Percentiles rank a stretch among this genome's conserved stretches.
Conservation (phyloP, 2,113 vertebrate genomes). For the Serinus canaria region DNA sequence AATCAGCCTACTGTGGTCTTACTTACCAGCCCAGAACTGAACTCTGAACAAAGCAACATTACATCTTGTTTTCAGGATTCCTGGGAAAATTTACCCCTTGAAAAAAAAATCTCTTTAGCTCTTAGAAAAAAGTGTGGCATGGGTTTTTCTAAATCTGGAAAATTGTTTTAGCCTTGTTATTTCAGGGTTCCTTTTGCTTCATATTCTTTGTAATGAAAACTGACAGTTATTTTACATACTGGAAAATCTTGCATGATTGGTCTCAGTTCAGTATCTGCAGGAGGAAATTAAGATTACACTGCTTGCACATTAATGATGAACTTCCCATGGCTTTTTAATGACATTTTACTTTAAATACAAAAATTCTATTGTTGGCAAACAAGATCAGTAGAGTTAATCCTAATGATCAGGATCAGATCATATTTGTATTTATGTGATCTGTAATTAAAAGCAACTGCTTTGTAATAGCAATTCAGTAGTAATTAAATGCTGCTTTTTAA, state of each 20-base stretch:
- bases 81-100: neutral
- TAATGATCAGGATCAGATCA: neutral
- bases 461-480: neutral
- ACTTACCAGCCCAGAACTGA: neutral
- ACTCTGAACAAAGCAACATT: neutral
- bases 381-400: neutral
- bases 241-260: slow-evolving; percentile 2
- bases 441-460: slow-evolving; percentile 20
- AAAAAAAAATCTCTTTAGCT: neutral
- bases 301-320: neutral
- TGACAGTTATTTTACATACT: slow-evolving; percentile 27
- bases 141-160: slow-evolving; percentile 19
- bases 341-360: neutral
- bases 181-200: slow-evolving; percentile 25
- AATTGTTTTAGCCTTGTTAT: neutral
- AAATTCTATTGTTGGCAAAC: neutral
- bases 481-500: neutral
- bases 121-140: neutral
- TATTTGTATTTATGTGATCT: neutral
- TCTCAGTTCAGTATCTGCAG: slow-evolving; percentile 29
- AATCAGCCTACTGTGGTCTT: neutral
- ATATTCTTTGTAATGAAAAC: slow-evolving; percentile 30
- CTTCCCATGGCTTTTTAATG: slow-evolving; percentile 36
- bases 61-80: neutral
- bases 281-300: slow-evolving; percentile 19